phyloP scores from a whole-genome alignment of 1,140 invertebrate species.

The Xylocopa sonorina region DNA sequence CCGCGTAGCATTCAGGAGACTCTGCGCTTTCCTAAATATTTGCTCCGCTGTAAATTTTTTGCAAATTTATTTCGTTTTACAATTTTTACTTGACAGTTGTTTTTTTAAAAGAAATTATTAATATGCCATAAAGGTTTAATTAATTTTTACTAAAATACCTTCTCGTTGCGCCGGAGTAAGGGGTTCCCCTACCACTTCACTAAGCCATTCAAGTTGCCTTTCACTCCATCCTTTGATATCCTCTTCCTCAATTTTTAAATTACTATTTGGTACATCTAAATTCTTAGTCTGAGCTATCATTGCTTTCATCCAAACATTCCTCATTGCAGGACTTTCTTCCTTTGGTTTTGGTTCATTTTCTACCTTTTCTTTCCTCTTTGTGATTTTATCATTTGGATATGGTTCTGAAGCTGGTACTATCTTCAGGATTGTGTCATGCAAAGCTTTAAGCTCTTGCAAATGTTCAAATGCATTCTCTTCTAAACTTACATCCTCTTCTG shows the following conservation, averaged over 20 bases:
- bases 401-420: constrained; percentile 66
- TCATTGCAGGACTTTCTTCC: constrained; percentile 53
- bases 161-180: constrained; percentile 84
- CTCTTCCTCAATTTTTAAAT: constrained; percentile 52
- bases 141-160: constrained; percentile 76
- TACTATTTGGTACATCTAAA: constrained; percentile 35
- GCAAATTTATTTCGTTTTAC: constrained; percentile 33
- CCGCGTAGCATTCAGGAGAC: constrained; percentile 86
- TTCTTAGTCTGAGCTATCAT: constrained; percentile 55
- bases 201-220: constrained; percentile 75
- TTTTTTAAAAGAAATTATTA: constrained; percentile 3
- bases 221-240: constrained; percentile 61
- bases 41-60: constrained; percentile 83
- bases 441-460: constrained; percentile 69
- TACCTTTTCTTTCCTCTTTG: constrained; percentile 59
- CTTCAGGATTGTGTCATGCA: constrained; percentile 72
- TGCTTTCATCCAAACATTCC: constrained; percentile 67
- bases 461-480: constrained; percentile 68
- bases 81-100: background rate
- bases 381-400: constrained; percentile 64
- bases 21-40: constrained; percentile 86
- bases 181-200: constrained; percentile 81
- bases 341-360: constrained; percentile 55
- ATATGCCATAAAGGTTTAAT: background rate
- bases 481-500: constrained; percentile 32